These are phyloP conservation scores for Meiosimyza platycephala DNA, from an alignment of 2,888 invertebrate genomes.

Conservation along the genomic window DNA sequence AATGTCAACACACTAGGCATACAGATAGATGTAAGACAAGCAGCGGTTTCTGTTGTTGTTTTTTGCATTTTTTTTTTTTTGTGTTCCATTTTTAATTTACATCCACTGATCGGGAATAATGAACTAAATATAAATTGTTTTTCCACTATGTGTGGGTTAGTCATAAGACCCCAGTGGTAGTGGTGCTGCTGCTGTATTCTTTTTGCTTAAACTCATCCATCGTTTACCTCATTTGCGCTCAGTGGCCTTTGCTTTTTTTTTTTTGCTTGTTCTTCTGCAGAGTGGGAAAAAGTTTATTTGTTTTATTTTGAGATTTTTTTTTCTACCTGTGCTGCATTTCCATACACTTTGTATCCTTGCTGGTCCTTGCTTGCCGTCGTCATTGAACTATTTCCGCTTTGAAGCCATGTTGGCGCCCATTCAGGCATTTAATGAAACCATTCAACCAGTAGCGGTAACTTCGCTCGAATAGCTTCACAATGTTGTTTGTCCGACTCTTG, in stretches of 20 bases:
- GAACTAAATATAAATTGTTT: conserved; percentile 21
- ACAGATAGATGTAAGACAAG: neutral
- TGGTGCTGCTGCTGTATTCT: neutral
- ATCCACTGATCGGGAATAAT: conserved; percentile 28
- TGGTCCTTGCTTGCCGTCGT: conserved; percentile 1
- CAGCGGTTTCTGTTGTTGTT: neutral
- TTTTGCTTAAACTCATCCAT: conserved; percentile 17
- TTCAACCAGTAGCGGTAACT: conserved; percentile 48
- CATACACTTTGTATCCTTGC: conserved; percentile 10
- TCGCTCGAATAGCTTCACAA: conserved; percentile 47
- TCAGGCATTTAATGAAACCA: conserved; percentile 61
- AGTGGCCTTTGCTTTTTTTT: neutral
- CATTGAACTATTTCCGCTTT: conserved; percentile 54
- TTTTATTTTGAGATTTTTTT: neutral
- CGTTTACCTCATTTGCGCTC: neutral
- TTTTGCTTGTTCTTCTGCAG: neutral
- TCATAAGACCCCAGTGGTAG: neutral
- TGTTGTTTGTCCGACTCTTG: conserved; percentile 42
- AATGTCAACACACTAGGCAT: neutral
- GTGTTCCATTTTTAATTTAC: neutral
- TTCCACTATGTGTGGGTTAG: neutral
- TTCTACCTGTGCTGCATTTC: neutral
- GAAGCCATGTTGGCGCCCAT: conserved; percentile 59
- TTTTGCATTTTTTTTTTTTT: neutral
- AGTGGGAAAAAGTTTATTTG: too few relatives aligned